Evolutionary conservation across 2,113 vertebrate genomes (phyloP).

Genomic region (Pseudorhombus dupliciocellatus): DNA sequence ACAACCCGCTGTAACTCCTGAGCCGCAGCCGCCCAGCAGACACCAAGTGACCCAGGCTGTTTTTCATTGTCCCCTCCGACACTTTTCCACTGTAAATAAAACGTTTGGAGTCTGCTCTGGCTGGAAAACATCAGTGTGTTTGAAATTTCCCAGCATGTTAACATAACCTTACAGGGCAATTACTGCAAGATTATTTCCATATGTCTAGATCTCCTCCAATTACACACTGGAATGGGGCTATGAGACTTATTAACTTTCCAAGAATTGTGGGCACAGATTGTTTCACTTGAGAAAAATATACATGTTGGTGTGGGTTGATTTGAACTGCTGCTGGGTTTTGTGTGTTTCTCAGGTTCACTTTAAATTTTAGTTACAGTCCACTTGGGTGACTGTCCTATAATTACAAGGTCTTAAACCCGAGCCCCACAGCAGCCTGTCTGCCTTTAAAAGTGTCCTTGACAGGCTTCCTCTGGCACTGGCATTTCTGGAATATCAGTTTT

Average conservation of each 20-base stretch:
- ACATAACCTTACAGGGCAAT: conserved; percentile 68
- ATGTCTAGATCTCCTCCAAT: conserved; percentile 64
- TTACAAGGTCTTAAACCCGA: neutral
- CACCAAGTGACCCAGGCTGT: conserved; percentile 2
- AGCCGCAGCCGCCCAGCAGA: neutral
- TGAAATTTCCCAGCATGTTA: conserved; percentile 73
- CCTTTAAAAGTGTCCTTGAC: conserved; percentile 17
- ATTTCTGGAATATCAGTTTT: conserved; percentile 12
- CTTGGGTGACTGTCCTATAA: conserved; percentile 18
- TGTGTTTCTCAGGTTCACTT: conserved; percentile 23
- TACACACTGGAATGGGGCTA: conserved; percentile 37
- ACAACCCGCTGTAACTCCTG: neutral
- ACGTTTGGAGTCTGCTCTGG: conserved; percentile 25
- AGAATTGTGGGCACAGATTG: conserved; percentile 34
- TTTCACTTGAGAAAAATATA: conserved; percentile 28
- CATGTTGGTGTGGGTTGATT: conserved; percentile 29
- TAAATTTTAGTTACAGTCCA: conserved; percentile 12
- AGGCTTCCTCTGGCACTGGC: conserved; percentile 1
- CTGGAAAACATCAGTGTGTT: conserved; percentile 71
- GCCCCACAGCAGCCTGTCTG: neutral
- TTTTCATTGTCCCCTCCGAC: conserved; percentile 31
- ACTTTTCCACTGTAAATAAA: conserved; percentile 58
- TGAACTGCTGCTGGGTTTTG: conserved; percentile 6
- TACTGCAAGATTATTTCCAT: conserved; percentile 73
- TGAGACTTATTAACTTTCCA: conserved; percentile 55